These are phyloP conservation scores for Netelia melanura DNA, from an alignment of 2,888 invertebrate genomes.

Conservation along the genomic window DNA sequence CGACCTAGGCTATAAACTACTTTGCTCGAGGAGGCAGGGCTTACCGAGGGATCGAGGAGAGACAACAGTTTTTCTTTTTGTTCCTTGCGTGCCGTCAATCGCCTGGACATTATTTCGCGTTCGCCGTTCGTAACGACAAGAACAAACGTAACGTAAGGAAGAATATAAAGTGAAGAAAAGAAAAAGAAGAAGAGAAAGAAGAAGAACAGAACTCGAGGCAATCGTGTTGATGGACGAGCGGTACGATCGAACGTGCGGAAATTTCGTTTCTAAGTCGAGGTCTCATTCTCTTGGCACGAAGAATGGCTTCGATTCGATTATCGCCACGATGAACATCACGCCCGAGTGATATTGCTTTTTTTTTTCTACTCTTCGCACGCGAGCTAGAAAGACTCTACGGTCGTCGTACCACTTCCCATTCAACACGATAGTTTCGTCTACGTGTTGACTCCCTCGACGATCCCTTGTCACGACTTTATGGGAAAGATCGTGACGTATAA, in stretches of 20 bases:
- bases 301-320: conserved; percentile 29
- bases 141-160: conserved; percentile 25
- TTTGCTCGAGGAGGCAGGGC: conserved; percentile 29
- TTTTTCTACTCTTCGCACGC: conserved; percentile 4
- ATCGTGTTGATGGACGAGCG: conserved; percentile 43
- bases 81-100: conserved; percentile 11
- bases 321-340: conserved; percentile 16
- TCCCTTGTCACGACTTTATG: conserved; percentile 29
- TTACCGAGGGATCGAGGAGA: neutral
- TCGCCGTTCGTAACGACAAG: conserved; percentile 31
- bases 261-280: conserved; percentile 18
- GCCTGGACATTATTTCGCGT: conserved; percentile 33
- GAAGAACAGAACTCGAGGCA: conserved; percentile 48
- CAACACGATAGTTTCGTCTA: conserved; percentile 21
- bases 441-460: neutral
- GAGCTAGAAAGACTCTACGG: neutral
- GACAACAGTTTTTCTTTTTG: neutral
- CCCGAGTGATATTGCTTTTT: conserved; percentile 20
- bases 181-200: conserved; percentile 10
- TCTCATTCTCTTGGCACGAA: conserved; percentile 43
- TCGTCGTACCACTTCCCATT: conserved; percentile 28
- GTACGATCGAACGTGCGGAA: conserved; percentile 30
- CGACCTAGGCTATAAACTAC: conserved; percentile 56
- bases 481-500: conserved; percentile 42
- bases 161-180: conserved; percentile 2